Evolutionary conservation across 2,888 invertebrate species (phyloP).

Genomic region (Trypoxylon attenuatum): DNA sequence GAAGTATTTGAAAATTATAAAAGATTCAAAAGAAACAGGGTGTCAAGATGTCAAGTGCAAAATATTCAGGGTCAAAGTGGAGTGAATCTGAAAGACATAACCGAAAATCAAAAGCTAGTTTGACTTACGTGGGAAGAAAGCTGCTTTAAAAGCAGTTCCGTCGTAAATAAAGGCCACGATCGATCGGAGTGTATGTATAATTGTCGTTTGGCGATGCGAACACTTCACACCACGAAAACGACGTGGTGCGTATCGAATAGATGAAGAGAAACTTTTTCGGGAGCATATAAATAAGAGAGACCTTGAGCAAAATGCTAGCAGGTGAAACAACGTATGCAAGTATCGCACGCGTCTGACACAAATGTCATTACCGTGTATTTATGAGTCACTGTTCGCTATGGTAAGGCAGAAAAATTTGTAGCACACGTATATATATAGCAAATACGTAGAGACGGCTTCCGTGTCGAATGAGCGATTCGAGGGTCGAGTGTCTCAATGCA

Average conservation of each 20-base stretch:
- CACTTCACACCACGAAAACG: slow-evolving; percentile 14
- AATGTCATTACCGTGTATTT: slow-evolving; percentile 58
- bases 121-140: background rate
- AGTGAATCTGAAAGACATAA: too few species aligned
- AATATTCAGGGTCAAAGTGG: too few species aligned
- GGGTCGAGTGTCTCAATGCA: background rate
- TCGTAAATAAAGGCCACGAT: background rate
- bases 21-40: too few species aligned
- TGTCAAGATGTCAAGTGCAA: too few species aligned
- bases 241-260: slow-evolving; percentile 5
- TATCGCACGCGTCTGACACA: slow-evolving; percentile 44
- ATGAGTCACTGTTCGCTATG: slow-evolving; percentile 50
- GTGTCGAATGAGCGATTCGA: background rate
- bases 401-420: slow-evolving; percentile 20
- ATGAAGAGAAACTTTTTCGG: slow-evolving; percentile 11
- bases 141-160: background rate
- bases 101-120: too few species aligned
- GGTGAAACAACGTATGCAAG: slow-evolving; percentile 37
- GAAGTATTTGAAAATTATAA: too few species aligned
- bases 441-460: background rate
- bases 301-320: slow-evolving; percentile 43
- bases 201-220: background rate
- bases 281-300: slow-evolving; percentile 28
- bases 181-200: background rate
- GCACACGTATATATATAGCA: background rate